These are phyloP conservation scores for Zaprionus bogoriensis DNA, from an alignment of 2,888 invertebrate species.

Conservation along the genomic window DNA sequence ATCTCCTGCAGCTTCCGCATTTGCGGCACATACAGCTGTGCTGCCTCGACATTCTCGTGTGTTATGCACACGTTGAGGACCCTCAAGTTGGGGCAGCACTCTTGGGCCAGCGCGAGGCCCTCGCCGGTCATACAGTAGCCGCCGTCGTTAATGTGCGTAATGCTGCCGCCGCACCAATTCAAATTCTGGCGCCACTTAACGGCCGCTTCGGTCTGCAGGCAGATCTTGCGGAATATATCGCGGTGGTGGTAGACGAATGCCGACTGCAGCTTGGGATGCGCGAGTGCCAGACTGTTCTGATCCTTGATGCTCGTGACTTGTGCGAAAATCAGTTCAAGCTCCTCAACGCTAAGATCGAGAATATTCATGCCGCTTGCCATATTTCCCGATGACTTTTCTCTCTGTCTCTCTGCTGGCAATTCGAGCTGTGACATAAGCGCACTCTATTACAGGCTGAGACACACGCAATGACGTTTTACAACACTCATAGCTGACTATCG, in stretches of 20 bases:
- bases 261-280: background rate
- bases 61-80: constrained; percentile 1
- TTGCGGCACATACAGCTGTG: background rate
- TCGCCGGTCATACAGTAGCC: constrained; percentile 3
- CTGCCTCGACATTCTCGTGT: background rate
- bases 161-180: constrained; percentile 4
- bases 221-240: constrained; percentile 1
- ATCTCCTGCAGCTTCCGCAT: constrained; percentile 5
- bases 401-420: no score
- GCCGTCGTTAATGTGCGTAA: constrained; percentile 11
- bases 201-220: background rate
- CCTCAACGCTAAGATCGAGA: background rate
- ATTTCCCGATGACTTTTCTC: background rate
- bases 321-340: background rate
- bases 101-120: background rate
- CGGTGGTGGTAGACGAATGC: background rate
- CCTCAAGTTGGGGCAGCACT: constrained; percentile 5
- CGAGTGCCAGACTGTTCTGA: background rate
- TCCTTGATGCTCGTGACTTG: background rate
- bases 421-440: no score
- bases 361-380: background rate
- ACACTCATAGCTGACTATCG: no score
- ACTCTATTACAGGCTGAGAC: no score
- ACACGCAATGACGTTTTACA: no score
- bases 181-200: background rate